Conservation (phyloP, 2,888 invertebrate genomes). For the Dinocampus coccinellae region DNA sequence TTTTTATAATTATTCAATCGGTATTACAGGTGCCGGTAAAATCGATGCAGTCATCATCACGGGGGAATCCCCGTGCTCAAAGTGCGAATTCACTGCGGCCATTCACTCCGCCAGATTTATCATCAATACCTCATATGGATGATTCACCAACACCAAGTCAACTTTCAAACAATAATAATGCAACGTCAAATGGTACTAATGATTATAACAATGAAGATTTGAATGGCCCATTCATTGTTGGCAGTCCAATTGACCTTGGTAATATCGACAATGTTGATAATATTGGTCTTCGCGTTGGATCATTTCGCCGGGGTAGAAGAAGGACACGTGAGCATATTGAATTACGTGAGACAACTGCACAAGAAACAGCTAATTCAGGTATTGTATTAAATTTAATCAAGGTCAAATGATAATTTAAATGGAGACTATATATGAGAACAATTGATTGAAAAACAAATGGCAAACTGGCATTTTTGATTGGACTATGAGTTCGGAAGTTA, state of each 20-base stretch:
- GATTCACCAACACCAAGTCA: conserved; percentile 56
- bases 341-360: conserved; percentile 56
- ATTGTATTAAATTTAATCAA: conserved; percentile 28
- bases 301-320: conserved; percentile 44
- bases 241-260: conserved; percentile 66
- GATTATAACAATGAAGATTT: conserved; percentile 41
- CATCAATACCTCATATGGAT: conserved; percentile 68
- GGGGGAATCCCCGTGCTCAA: conserved; percentile 58
- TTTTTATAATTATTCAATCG: too few relatives aligned
- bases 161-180: conserved; percentile 46
- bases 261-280: conserved; percentile 66
- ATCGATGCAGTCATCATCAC: conserved; percentile 65
- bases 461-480: not conserved
- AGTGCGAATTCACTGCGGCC: conserved; percentile 56
- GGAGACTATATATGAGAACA: not conserved
- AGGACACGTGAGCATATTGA: conserved; percentile 63
- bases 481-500: not conserved
- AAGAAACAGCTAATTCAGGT: conserved; percentile 47
- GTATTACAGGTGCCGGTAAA: conserved; percentile 62
- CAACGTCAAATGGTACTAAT: conserved; percentile 50
- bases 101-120: conserved; percentile 65
- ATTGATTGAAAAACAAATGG: not conserved
- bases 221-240: conserved; percentile 63
- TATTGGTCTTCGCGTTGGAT: conserved; percentile 57
- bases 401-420: conserved; percentile 7